Evolutionary conservation across 2,888 invertebrate genomes (phyloP).

Genomic region (Catotricha subobsoleta): DNA sequence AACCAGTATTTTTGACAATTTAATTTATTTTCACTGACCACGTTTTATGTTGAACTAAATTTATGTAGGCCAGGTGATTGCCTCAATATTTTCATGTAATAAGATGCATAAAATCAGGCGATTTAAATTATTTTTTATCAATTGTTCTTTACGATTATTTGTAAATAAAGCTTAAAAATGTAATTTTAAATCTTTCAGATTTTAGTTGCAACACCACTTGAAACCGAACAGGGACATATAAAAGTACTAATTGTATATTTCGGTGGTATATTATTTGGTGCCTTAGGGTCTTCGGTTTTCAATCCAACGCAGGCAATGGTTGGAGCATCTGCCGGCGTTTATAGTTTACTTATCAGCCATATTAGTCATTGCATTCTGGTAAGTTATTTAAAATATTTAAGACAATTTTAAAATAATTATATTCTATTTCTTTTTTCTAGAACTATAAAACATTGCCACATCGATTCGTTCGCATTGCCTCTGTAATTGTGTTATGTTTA

Average conservation of each 20-base stretch:
- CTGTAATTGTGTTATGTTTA: slow-evolving; percentile 41
- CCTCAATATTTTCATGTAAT: too few species aligned
- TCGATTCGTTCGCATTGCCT: slow-evolving; percentile 35
- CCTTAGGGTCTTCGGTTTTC: slow-evolving; percentile 54
- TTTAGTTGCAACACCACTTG: slow-evolving; percentile 33
- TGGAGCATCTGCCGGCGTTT: slow-evolving; percentile 82
- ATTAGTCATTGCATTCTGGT: slow-evolving; percentile 65
- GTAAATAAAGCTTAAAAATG: too few species aligned
- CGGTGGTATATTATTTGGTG: slow-evolving; percentile 56
- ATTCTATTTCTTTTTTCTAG: slow-evolving; percentile 21
- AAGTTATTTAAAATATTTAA: slow-evolving; percentile 9
- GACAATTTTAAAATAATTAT: slow-evolving; percentile 8
- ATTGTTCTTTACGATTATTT: too few species aligned
- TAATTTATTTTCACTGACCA: not conserved
- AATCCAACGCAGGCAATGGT: slow-evolving; percentile 60
- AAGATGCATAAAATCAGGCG: too few species aligned
- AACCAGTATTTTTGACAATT: too few species aligned
- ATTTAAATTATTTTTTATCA: too few species aligned
- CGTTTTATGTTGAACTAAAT: not conserved
- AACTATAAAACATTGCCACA: slow-evolving; percentile 29
- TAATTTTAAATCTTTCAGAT: too few species aligned
- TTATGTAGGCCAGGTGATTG: slow-evolving; percentile 11
- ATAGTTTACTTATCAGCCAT: slow-evolving; percentile 72
- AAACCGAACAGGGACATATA: slow-evolving; percentile 55
- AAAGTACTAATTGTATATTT: slow-evolving; percentile 53